A percentile compares a stretch with the other conserved stretches of the same genome.
phyloP scores from a whole-genome alignment of 2,797 vertebrate species.

The Nannoperca obscura region DNA sequence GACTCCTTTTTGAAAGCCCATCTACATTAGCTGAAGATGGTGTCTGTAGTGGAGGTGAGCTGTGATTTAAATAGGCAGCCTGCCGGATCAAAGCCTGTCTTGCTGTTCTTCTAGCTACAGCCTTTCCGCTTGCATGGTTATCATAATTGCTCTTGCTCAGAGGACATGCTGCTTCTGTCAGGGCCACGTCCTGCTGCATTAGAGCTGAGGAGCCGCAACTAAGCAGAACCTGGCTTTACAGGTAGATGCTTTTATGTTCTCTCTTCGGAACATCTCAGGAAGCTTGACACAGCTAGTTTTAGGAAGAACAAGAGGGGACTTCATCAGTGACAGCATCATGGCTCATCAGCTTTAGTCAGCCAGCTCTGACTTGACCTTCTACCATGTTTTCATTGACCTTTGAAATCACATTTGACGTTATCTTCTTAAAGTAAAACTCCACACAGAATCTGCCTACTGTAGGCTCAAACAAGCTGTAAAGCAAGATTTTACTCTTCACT shows the following conservation, averaged over 20 bases:
- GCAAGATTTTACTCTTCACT: neutral
- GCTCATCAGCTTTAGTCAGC: slow-evolving; percentile 12
- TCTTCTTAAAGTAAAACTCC: neutral
- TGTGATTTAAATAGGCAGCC: slow-evolving; percentile 75
- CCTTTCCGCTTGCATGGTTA: slow-evolving; percentile 78
- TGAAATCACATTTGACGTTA: neutral
- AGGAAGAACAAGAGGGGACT: neutral
- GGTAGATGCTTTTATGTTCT: slow-evolving; percentile 25
- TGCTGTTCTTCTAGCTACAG: slow-evolving; percentile 63
- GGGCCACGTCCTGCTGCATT: slow-evolving; percentile 68
- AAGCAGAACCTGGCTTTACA: slow-evolving; percentile 48
- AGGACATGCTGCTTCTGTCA: slow-evolving; percentile 78
- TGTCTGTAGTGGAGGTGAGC: slow-evolving; percentile 62
- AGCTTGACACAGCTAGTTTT: slow-evolving; percentile 29
- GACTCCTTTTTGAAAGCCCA: slow-evolving; percentile 24
- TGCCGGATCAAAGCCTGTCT: slow-evolving; percentile 75
- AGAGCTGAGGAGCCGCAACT: slow-evolving; percentile 57
- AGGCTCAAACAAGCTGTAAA: slow-evolving; percentile 4
- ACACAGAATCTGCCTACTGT: neutral
- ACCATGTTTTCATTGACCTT: slow-evolving; percentile 19
- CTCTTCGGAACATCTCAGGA: slow-evolving; percentile 16
- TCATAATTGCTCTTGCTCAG: slow-evolving; percentile 81
- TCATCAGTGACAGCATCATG: slow-evolving; percentile 6
- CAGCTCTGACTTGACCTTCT: slow-evolving; percentile 7
- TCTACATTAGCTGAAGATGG: slow-evolving; percentile 47